These are phyloP conservation scores for Sebastes diploproa DNA, from an alignment of 2,797 vertebrate species.

Conservation along the genomic window DNA sequence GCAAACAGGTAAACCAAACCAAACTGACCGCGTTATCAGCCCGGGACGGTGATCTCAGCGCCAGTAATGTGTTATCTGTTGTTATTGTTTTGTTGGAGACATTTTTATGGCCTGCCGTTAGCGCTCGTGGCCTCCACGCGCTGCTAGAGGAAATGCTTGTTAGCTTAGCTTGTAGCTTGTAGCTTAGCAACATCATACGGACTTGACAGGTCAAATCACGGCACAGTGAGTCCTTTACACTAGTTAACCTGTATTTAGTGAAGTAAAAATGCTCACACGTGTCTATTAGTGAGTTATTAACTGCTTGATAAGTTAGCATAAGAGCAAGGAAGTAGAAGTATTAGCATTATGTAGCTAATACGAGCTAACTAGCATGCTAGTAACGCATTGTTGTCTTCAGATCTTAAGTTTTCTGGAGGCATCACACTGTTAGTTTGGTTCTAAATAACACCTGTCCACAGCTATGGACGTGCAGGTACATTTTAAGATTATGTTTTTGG, in stretches of 20 bases:
- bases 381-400: slow-evolving; percentile 73
- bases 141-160: slow-evolving; percentile 68
- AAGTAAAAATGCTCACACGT: not conserved
- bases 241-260: not conserved
- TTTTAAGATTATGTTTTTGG: not conserved
- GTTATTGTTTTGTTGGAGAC: slow-evolving; percentile 81
- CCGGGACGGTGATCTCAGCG: not conserved
- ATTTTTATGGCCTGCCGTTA: slow-evolving; percentile 80
- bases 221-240: not conserved
- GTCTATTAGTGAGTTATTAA: not conserved
- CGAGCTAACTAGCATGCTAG: slow-evolving; percentile 49
- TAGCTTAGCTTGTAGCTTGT: not conserved
- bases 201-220: slow-evolving; percentile 59
- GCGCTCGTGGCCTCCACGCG: slow-evolving; percentile 83
- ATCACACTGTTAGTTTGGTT: not conserved
- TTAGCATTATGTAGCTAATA: slow-evolving; percentile 39
- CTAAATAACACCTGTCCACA: not conserved
- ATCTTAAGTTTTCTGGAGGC: slow-evolving; percentile 19
- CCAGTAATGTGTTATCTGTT: slow-evolving; percentile 26
- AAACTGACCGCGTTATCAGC: not conserved
- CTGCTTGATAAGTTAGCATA: slow-evolving; percentile 36
- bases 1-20: slow-evolving; percentile 81
- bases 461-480: rapidly evolving
- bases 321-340: slow-evolving; percentile 58
- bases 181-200: slow-evolving; percentile 36